A percentile compares a stretch with the other conserved stretches of the same genome.
Evolutionary conservation across 2,797 vertebrate genomes (phyloP).

Genomic region (Artibeus jamaicensis): DNA sequence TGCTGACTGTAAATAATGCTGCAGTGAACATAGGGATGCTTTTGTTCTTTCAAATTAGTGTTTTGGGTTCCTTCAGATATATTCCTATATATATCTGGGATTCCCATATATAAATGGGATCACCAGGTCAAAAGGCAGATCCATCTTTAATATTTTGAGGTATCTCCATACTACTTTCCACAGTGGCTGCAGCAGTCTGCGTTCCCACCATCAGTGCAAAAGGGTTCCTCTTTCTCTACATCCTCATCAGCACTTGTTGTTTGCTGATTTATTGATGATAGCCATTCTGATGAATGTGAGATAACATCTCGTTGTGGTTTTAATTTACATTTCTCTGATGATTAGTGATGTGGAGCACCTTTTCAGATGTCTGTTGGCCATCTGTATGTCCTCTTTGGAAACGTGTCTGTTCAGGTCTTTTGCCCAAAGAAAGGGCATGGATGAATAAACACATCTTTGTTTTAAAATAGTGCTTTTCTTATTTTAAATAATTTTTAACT

Average conservation of each 20-base stretch:
- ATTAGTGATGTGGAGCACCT: not conserved
- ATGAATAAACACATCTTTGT: not conserved
- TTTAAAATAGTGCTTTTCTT: conserved; percentile 8
- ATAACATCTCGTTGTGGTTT: not conserved
- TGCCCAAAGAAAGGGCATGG: not conserved
- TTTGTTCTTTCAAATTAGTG: not conserved
- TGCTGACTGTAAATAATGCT: not conserved
- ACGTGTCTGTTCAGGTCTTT: not conserved
- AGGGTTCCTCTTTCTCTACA: not conserved
- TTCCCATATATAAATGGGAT: not conserved
- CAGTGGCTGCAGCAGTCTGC: not conserved
- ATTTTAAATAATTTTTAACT: conserved; percentile 12
- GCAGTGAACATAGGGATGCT: not conserved
- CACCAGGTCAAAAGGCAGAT: not conserved
- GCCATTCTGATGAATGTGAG: not conserved
- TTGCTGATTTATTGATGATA: not conserved
- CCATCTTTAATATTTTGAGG: not conserved
- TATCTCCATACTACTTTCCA: not conserved
- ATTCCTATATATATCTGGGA: not conserved
- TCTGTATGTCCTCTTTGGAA: not conserved
- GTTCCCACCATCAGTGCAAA: not conserved
- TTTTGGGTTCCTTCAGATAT: not conserved
- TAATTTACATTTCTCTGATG: not conserved
- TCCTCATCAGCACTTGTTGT: not conserved
- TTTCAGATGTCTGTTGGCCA: not conserved